Base-by-base conservation (phyloP, 2,797 vertebrate genomes). In the Odontamblyopus rebecca region DNA sequence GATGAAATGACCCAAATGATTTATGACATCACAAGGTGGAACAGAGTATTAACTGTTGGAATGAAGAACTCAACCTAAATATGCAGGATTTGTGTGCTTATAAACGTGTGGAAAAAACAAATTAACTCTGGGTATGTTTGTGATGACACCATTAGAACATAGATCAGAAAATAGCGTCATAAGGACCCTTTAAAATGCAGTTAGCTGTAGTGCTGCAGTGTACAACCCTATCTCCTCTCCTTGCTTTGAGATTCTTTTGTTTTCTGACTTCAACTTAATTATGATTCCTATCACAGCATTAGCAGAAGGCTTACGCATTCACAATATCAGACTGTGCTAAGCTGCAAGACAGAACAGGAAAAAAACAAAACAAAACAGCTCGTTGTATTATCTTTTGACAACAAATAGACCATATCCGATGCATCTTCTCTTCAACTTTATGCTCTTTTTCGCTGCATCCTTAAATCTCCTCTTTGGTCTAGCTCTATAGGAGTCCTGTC, bases 231-330 rank as follows among this genome's bases (percentile, higher is more conserved):
- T 63, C 61, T 41, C 35, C n/a, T 6, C 11, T 2, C 5, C 5
- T 26, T n/a, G 18, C 61, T 62, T 41, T 38, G 1, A 2, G 32
- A 35, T 61, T 38, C 32, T 35, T 32, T 63, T 19, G 61, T 63
- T 63, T 63, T 63, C 35, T 38, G 23, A 41, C 19, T 63, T 63
- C n/a, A n/a, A 15, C 61, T 63, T 63, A 26, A 63, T 63, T 41
- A 44, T 63, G 61, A 63, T 63, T 63, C 61, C 35, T 63, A 44
- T 63, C 35, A 44, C 35, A 26, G 32, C 13, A 23, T 63, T 63
- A 63, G n/a, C 61, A 44, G 35, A n/a, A 44, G 61, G 61, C 38
- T 63, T 44, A 63, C 11, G 6, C 61, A 26, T 26, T 23, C 18
- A 41, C 35, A 63, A 26, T 63, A 63, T 41, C 35, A 44, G 61